Conservation (phyloP, 2,888 invertebrate genomes). For the Melikaiella ostensackeni region DNA sequence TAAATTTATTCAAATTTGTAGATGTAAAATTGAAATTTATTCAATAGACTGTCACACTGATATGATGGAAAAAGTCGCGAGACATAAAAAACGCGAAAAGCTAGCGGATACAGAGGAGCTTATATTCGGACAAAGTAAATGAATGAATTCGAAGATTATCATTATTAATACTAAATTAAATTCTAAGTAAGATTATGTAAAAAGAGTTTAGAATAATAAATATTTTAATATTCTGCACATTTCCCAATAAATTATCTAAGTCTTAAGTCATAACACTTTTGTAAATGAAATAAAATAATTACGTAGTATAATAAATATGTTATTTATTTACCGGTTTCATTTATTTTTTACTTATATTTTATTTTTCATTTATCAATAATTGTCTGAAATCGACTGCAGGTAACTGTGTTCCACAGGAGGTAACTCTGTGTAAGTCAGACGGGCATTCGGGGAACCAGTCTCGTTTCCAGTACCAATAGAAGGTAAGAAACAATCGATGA, state of each 20-base stretch:
- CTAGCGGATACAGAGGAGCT: too few relatives aligned
- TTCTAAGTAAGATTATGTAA: too few relatives aligned
- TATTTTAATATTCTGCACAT: neutral
- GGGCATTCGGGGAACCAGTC: neutral
- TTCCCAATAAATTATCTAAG: neutral
- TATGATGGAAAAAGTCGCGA: too few relatives aligned
- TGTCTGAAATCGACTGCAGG: neutral
- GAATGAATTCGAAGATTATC: too few relatives aligned
- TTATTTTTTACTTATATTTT: neutral
- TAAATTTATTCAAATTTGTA: too few relatives aligned
- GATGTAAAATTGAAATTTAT: too few relatives aligned
- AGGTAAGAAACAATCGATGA: neutral
- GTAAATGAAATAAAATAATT: neutral
- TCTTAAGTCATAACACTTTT: neutral
- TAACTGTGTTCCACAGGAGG: neutral
- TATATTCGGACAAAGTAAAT: too few relatives aligned
- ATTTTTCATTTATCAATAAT: neutral
- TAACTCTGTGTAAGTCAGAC: neutral
- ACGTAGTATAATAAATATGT: neutral
- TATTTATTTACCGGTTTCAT: neutral
- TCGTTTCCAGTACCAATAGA: neutral
- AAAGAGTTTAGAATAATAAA: neutral
- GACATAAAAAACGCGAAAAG: too few relatives aligned
- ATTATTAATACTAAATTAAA: too few relatives aligned
- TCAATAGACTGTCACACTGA: too few relatives aligned